Percentiles rank a stretch among this genome's conserved stretches.
phyloP scores from a whole-genome alignment of 2,888 invertebrate genomes.

The Hedya salicella region DNA sequence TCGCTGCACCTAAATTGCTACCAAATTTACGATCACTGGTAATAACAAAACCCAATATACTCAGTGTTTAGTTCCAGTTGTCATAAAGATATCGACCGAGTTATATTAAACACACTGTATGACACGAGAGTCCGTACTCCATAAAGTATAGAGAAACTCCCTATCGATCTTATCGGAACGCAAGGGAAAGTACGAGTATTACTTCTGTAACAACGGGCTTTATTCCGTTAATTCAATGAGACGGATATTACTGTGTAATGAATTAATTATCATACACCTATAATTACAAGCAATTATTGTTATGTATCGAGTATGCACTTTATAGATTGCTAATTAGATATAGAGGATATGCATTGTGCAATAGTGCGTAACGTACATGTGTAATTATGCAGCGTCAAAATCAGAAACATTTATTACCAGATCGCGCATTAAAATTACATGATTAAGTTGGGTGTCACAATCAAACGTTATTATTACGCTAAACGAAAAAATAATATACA shows the following conservation, averaged over 20 bases:
- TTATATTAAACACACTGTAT: not conserved
- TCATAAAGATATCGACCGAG: not conserved
- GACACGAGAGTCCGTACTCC: not conserved
- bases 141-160: conserved; percentile 5
- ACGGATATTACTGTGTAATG: conserved; percentile 7
- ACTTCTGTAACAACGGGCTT: conserved; percentile 1
- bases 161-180: conserved; percentile 21
- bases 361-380: not conserved
- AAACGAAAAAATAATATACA: too few relatives aligned
- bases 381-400: too few relatives aligned
- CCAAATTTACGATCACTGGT: too few relatives aligned
- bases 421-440: too few relatives aligned
- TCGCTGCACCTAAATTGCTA: too few relatives aligned
- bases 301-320: not conserved
- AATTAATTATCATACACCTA: not conserved
- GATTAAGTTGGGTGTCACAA: too few relatives aligned
- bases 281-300: conserved; percentile 2
- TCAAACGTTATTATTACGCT: too few relatives aligned
- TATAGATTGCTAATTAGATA: too few relatives aligned
- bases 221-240: conserved; percentile 6
- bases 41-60: too few relatives aligned
- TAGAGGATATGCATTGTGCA: not conserved
- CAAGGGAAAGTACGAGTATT: conserved; percentile 29
- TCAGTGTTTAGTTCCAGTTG: too few relatives aligned
- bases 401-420: too few relatives aligned